Evolutionary conservation across 2,113 vertebrate species (phyloP).

Genomic region (Eleginops maclovinus): DNA sequence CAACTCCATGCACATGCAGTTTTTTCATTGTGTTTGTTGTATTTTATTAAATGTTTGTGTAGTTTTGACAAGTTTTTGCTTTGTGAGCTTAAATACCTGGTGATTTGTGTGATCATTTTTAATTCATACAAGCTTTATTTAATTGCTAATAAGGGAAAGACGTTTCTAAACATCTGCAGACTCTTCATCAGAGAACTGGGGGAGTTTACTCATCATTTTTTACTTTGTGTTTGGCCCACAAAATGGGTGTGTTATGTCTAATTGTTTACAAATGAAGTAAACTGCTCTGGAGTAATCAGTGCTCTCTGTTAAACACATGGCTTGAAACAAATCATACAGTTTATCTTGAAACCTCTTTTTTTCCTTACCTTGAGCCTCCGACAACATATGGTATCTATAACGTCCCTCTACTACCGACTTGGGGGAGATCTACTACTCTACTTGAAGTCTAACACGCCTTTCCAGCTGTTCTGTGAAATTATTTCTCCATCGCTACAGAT

Average conservation of each 20-base stretch:
- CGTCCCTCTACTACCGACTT: slow-evolving; percentile 2
- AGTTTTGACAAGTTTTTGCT: neutral
- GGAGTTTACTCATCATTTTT: slow-evolving; percentile 22
- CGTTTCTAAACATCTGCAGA: slow-evolving; percentile 43
- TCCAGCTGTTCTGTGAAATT: slow-evolving; percentile 14
- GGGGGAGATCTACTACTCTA: slow-evolving; percentile 35
- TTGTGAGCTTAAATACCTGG: neutral
- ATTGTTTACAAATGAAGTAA: slow-evolving; percentile 52
- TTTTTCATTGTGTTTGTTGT: neutral
- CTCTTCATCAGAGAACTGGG: slow-evolving; percentile 3
- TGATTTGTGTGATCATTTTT: neutral
- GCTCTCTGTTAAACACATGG: slow-evolving; percentile 25
- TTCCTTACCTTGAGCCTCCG: slow-evolving; percentile 2
- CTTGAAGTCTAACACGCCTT: slow-evolving; percentile 6
- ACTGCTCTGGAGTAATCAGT: slow-evolving; percentile 29
- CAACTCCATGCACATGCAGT: neutral
- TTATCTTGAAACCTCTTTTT: slow-evolving; percentile 41
- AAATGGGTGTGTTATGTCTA: slow-evolving; percentile 39
- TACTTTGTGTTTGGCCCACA: slow-evolving; percentile 28
- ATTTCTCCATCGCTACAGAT: slow-evolving; percentile 11
- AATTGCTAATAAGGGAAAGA: slow-evolving; percentile 3
- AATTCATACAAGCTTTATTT: neutral
- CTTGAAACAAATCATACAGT: slow-evolving; percentile 27
- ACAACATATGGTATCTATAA: slow-evolving; percentile 42
- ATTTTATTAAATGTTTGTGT: neutral